Evolutionary conservation across 2,113 vertebrate species (phyloP), one percentile per base, ranked within the genome.

Genomic region (Panurus biarmicus): DNA sequence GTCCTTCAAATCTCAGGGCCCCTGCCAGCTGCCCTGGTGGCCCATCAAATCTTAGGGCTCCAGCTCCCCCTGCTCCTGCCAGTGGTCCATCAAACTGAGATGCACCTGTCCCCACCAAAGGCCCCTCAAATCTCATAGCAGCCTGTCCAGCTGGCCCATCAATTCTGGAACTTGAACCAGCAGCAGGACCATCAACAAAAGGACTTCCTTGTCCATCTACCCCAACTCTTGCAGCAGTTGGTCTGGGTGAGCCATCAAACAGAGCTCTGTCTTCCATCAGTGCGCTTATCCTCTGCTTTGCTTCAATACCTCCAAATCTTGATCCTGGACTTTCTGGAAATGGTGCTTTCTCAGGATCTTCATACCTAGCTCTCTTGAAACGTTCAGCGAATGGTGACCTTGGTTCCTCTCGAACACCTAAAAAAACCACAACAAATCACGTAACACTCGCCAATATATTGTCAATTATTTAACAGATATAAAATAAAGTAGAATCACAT

Each of bases 11-110:
- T 35, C 98, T 96, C 87, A 98, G 93, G 24, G 97, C 75, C 48
- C 97, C 96, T 48, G 94, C 90, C 75, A 89, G 96, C 94, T 98
- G 98, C 28, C 97, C 96, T 25, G 97, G 97, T 14, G 98, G 97
- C 28, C 98, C 96, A 64, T 99, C 98, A 87, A 98, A 99, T 77
- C 98, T 97, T 10, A 98, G 64, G 36, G 98, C 96, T 13, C 97
- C 97, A 79, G 98, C 97, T 20, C 97, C 97, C 57, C 97, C 98
- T 84, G 97, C 76, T 87, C 98, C 98, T 96, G 97, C 94, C 60
- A 98, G 96, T 1, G 97, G 98, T 8, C 98, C 97, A 56, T 99
- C 98, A 44, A 98, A 98, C 80, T 97, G 97, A 94, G 97, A 85
- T 56, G 96, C 94, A 58, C 97, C 96, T 51, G 96, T 72, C 42